Evolutionary conservation across 2,113 vertebrate genomes (phyloP).

Genomic region (Neolamprologus kungweensis): DNA sequence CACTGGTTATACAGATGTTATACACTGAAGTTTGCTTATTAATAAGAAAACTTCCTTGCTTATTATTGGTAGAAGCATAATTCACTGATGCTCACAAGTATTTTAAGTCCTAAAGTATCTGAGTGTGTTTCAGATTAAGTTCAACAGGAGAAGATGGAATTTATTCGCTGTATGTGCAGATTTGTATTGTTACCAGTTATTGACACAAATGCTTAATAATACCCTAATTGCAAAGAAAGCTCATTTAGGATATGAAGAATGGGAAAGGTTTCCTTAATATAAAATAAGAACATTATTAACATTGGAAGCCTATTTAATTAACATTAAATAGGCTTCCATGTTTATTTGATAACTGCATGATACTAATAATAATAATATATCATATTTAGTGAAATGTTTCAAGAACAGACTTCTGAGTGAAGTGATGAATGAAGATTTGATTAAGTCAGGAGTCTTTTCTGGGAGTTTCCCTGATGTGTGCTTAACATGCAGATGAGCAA

Average conservation of each 20-base stretch:
- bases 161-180: neutral
- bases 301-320: no score
- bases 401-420: neutral
- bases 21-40: neutral
- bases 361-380: neutral
- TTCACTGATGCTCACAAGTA: neutral
- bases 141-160: neutral
- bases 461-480: neutral
- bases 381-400: neutral
- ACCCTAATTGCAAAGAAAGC: neutral
- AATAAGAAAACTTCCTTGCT: neutral
- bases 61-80: neutral
- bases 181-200: neutral
- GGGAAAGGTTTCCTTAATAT: neutral
- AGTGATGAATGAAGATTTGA: conserved; percentile 29
- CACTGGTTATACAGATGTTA: neutral
- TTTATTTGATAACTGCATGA: neutral
- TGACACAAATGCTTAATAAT: neutral
- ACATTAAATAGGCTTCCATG: neutral
- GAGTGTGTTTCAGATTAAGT: neutral
- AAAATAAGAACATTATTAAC: neutral
- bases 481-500: neutral
- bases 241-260: neutral
- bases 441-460: neutral
- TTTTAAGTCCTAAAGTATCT: neutral